Conservation (phyloP, 2,113 vertebrate species). For the Salvelinus fontinalis region DNA sequence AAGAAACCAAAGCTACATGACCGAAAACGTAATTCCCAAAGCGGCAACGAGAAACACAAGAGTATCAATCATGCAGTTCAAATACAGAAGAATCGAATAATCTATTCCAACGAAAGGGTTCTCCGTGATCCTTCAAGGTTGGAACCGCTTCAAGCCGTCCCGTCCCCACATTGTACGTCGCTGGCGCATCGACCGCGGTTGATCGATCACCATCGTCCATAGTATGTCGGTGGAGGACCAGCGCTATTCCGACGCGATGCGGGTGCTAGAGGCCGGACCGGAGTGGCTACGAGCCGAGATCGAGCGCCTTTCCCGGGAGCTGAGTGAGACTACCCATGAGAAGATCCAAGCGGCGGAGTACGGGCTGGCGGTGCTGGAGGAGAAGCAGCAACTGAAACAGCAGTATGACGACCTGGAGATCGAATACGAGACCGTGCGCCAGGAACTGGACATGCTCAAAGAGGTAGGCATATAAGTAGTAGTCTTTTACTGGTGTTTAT, state of each 20-base stretch:
- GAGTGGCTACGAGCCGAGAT: slow-evolving; percentile 89
- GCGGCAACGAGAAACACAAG: slow-evolving; percentile 45
- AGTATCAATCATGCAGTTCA: slow-evolving; percentile 68
- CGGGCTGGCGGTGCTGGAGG: slow-evolving; percentile 92
- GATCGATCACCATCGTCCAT: slow-evolving; percentile 29
- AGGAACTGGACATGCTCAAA: slow-evolving; percentile 91
- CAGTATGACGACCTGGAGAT: slow-evolving; percentile 93
- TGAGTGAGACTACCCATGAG: slow-evolving; percentile 91
- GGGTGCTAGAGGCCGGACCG: slow-evolving; percentile 82
- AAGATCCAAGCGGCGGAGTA: slow-evolving; percentile 99
- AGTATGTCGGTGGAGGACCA: slow-evolving; percentile 83
- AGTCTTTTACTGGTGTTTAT: neutral
- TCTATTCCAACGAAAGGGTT: slow-evolving; percentile 11
- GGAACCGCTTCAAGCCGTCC: slow-evolving; percentile 57
- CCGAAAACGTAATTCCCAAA: slow-evolving; percentile 46
- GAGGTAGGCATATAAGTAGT: slow-evolving; percentile 75
- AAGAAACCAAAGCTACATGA: slow-evolving; percentile 49
- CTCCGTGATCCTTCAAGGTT: slow-evolving; percentile 59
- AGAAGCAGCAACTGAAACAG: slow-evolving; percentile 95
- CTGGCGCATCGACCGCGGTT: slow-evolving; percentile 25
- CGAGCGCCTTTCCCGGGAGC: slow-evolving; percentile 88
- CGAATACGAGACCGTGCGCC: slow-evolving; percentile 86
- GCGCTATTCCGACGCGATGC: slow-evolving; percentile 71
- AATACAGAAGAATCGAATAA: slow-evolving; percentile 65
- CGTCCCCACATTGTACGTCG: slow-evolving; percentile 35